Percentiles rank a stretch among this genome's conserved stretches.
Evolutionary conservation across 2,888 invertebrate genomes (phyloP).

Genomic region (Crossocerus cetratus): DNA sequence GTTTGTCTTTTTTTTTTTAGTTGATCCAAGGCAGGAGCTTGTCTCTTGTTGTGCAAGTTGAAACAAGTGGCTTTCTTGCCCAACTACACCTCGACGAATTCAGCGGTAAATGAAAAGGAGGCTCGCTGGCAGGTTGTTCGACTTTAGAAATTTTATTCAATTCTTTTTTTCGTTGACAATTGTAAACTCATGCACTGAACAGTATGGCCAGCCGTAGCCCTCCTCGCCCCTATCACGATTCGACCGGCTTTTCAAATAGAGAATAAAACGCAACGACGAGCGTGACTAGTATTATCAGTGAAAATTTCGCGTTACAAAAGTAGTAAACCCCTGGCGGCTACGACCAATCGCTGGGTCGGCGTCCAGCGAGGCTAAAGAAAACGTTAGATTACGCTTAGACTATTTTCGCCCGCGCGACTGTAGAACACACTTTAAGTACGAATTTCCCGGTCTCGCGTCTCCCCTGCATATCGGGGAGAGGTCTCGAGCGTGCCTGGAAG

Average conservation of each 20-base stretch:
- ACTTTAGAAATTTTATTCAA: slow-evolving; percentile 32
- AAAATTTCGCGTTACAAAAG: slow-evolving; percentile 48
- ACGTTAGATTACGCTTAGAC: slow-evolving; percentile 19
- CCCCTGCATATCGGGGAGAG: no score
- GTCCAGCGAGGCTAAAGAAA: slow-evolving; percentile 22
- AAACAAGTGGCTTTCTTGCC: no score
- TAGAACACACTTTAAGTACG: no score
- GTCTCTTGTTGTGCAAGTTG: no score
- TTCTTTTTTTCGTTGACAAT: slow-evolving; percentile 39
- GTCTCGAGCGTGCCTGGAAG: no score
- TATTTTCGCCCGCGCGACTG: slow-evolving; percentile 3
- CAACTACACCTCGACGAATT: no score
- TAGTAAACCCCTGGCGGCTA: slow-evolving; percentile 39
- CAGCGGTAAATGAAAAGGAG: no score
- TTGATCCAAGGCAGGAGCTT: no score
- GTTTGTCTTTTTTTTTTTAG: no score
- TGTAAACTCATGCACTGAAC: slow-evolving; percentile 50
- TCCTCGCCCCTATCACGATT: slow-evolving; percentile 25
- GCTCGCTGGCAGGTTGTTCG: slow-evolving; percentile 6
- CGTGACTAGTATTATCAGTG: slow-evolving; percentile 54
- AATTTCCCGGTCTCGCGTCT: no score
- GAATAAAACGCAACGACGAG: slow-evolving; percentile 37
- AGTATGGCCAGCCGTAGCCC: slow-evolving; percentile 53
- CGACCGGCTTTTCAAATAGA: slow-evolving; percentile 42
- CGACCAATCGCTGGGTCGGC: slow-evolving; percentile 14